Base-by-base conservation (phyloP, 2,797 vertebrate species). In the Pseudomugil gertrudae region DNA sequence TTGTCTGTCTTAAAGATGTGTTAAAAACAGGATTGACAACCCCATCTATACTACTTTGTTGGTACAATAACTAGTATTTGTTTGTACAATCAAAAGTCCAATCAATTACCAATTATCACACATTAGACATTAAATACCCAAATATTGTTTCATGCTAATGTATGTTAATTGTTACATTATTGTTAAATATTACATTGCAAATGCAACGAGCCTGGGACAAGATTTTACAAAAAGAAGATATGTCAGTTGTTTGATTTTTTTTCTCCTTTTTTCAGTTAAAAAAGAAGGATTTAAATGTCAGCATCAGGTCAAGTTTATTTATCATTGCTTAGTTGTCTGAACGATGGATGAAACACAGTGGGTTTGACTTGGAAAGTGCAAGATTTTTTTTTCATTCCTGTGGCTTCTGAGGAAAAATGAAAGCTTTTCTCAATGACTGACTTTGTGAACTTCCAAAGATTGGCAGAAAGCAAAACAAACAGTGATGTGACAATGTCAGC, bases 351-450 rank as follows among this genome's bases (percentile, higher is more conserved):
- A 57, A 21, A 43, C 24, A 36, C 57, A 26, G 24, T 38, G 15
- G 13, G 55, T 24, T 36, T 29, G 24, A 60, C 55, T 4, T 52
- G 17, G 35, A 53, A 69, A 66, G 43, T 4, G 2, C 10, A 21
- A 24, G 45, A 24, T 2, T 11, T 26, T 27, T 53, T 76, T 54
- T 76, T 23, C 47, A n/a, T 45, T 21, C 29, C 19, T 60, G 13
- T 24, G 23, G 65, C 51, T 58, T 78, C 52, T 53, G 57, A 56
- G 29, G 55, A 24, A 66, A 76, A 76, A 75, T 52, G 6, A 55
- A 35, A 38, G 57, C 35, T 63, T 74, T 53, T 9, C 53, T 63
- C 21, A 38, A 53, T 23, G 54, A 71, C 51, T 56, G 75, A 61
- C 30, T 71, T 65, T 59, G 56, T 33, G 47, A 55, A 69, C 32